These are phyloP conservation scores for Apaloderma vittatum DNA, from an alignment of 2,113 vertebrate species.

Conservation along the genomic window DNA sequence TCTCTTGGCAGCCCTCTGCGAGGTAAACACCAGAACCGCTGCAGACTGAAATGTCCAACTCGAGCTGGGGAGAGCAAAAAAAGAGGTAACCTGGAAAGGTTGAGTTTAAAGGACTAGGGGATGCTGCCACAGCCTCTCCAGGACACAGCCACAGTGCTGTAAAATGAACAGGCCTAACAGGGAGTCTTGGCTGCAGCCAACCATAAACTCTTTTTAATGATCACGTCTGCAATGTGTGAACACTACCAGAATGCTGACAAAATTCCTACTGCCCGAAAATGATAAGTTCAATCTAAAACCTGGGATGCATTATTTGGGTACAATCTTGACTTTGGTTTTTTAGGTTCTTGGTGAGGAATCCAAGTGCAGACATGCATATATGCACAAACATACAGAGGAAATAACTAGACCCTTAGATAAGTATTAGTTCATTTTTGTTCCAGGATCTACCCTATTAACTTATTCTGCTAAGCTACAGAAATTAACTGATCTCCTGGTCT, in stretches of 20 bases:
- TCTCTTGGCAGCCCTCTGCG: background rate
- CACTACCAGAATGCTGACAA: background rate
- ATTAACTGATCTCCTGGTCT: background rate
- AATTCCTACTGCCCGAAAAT: background rate
- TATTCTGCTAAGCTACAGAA: background rate
- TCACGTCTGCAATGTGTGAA: background rate
- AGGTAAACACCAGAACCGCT: background rate
- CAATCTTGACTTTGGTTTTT: background rate
- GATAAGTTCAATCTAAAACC: background rate
- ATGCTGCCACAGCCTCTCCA: background rate
- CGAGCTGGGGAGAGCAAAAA: background rate
- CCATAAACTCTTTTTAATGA: background rate
- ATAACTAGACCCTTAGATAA: background rate
- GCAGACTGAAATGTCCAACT: background rate
- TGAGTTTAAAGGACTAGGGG: slow-evolving; percentile 4
- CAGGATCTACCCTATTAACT: background rate
- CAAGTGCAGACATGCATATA: background rate
- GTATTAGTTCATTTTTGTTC: background rate
- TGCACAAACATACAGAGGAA: background rate
- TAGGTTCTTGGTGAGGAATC: background rate
- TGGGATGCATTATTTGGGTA: background rate
- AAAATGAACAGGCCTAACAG: background rate
- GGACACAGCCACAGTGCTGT: background rate
- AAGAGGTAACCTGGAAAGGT: background rate
- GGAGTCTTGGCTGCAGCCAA: background rate